A percentile compares a stretch with the other conserved stretches of the same genome.
Evolutionary conservation across 2,797 vertebrate species (phyloP).

Genomic region (Chelidonichthys spinosus): DNA sequence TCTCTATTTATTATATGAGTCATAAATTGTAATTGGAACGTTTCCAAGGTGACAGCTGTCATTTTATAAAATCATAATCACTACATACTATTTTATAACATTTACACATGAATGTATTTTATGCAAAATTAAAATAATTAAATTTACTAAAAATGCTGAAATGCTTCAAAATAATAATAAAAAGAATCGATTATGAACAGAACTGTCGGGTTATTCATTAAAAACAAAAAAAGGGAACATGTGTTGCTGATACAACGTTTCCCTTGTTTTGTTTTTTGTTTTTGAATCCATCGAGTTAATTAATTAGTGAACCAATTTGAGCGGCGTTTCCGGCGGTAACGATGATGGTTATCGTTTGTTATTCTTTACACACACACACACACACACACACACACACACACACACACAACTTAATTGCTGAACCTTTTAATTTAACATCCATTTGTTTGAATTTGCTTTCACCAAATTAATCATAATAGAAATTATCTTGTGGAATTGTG

Average conservation of each 20-base stretch:
- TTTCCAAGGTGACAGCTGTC: too few species aligned
- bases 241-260: not conserved
- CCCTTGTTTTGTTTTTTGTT: too few species aligned
- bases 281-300: constrained; percentile 36
- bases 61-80: too few species aligned
- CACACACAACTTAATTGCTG: constrained; percentile 34
- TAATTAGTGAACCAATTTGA: constrained; percentile 51
- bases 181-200: too few species aligned
- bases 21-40: not conserved
- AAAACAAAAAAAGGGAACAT: not conserved
- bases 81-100: too few species aligned
- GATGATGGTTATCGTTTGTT: constrained; percentile 36
- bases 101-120: too few species aligned
- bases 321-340: constrained; percentile 24
- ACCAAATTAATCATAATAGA: constrained; percentile 53
- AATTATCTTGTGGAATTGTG: constrained; percentile 60
- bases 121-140: too few species aligned
- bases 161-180: too few species aligned
- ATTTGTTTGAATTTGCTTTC: constrained; percentile 59
- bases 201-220: too few species aligned
- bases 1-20: not conserved
- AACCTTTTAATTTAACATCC: constrained; percentile 60
- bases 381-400: not conserved
- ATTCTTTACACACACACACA: constrained; percentile 15
- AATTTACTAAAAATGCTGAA: too few species aligned